These are phyloP conservation scores for Mesembrinibis cayennensis DNA, from an alignment of 2,113 vertebrate genomes.

Conservation along the genomic window DNA sequence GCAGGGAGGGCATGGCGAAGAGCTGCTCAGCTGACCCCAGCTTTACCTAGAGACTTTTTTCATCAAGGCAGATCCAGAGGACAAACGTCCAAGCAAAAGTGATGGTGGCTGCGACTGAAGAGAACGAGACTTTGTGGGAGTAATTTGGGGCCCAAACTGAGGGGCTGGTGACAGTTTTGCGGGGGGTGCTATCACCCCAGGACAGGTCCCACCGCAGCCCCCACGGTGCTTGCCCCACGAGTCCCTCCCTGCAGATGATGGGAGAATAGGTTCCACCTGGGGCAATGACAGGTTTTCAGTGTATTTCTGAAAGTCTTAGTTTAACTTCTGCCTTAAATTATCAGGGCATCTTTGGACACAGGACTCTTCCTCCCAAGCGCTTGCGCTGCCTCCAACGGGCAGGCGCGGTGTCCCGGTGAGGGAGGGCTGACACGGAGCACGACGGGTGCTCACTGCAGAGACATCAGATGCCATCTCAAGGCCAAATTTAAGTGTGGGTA, in stretches of 20 bases:
- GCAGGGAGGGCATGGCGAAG: not conserved
- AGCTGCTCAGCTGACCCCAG: not conserved
- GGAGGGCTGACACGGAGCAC: not conserved
- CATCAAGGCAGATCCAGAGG: not conserved
- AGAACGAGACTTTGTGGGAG: not conserved
- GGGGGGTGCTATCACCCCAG: not conserved
- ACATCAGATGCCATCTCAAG: not conserved
- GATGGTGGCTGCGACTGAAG: not conserved
- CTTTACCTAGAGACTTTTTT: not conserved
- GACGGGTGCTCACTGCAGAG: not conserved
- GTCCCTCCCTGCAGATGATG: not conserved
- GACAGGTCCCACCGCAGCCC: not conserved
- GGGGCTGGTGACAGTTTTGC: not conserved
- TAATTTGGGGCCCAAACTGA: not conserved
- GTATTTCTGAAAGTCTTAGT: not conserved
- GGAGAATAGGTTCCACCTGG: not conserved
- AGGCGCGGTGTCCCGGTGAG: accelerated
- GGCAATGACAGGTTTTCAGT: not conserved
- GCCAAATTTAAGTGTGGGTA: constrained; percentile 21
- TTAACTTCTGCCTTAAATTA: not conserved
- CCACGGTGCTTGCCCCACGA: not conserved
- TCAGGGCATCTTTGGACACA: not conserved
- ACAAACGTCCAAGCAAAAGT: not conserved
- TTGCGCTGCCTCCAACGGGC: not conserved
- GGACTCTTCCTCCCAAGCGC: not conserved